A percentile compares a stretch with the other conserved stretches of the same genome.
Conservation (phyloP, 2,113 vertebrate genomes). For the Apteryx mantelli region DNA sequence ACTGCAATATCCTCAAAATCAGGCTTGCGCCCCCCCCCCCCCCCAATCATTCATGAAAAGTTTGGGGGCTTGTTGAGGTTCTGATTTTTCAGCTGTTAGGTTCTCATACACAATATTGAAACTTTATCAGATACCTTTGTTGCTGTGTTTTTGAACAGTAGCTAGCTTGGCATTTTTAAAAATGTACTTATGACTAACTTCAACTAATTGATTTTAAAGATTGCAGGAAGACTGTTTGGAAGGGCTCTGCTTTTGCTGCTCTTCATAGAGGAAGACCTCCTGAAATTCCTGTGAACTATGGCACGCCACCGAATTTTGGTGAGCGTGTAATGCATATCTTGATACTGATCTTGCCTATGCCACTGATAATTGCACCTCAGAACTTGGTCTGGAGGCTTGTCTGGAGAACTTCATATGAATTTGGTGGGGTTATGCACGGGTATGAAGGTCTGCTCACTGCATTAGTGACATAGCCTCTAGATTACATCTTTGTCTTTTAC, state of each 20-base stretch:
- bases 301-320: constrained; percentile 87
- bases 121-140: not conserved
- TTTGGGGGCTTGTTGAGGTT: not conserved
- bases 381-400: not conserved
- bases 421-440: not conserved
- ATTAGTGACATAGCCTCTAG: not conserved
- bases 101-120: not conserved
- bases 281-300: constrained; percentile 90
- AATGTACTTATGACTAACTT: not conserved
- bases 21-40: not conserved
- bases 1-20: not conserved
- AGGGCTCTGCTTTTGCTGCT: constrained; percentile 92
- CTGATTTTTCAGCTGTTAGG: not conserved
- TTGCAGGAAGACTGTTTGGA: constrained; percentile 85
- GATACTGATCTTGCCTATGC: not conserved
- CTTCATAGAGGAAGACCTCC: constrained; percentile 96
- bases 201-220: constrained; percentile 78
- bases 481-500: not conserved
- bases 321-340: rapidly evolving
- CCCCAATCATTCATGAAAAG: not conserved
- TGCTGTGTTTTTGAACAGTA: not conserved
- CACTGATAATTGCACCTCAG: not conserved
- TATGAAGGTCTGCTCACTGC: not conserved
- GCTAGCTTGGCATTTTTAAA: not conserved
- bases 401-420: not conserved